Base-by-base conservation (phyloP, 35 echinoderm and acorn worm genomes). In the Eucidaris tribuloides region DNA sequence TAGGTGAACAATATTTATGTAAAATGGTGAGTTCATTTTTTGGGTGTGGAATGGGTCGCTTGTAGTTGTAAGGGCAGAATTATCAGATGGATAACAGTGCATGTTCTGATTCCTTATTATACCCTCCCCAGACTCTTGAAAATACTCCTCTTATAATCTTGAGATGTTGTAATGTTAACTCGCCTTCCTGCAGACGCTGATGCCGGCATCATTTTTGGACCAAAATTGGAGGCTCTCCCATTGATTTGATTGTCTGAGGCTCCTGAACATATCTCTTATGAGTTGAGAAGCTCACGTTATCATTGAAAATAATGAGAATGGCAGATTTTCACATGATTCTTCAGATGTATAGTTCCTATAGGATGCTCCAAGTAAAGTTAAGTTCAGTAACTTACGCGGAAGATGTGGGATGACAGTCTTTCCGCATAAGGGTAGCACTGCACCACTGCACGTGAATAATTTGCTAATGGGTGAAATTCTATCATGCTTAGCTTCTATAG, bases 241-340 rank as follows among this genome's bases (percentile, higher is more conserved):
- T 74, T 74, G 68, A 74, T 74, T 19, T 74, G 68, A 22, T n/a
- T 74, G 68, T 36, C 68, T 38, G 35, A 74, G 25, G 37, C 35
- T 74, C 30, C 44, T 40, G 9, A 74, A 33, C 13, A 42, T 74
- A 14, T 74, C 68, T 36, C 44, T 74, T 33, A 74, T 33, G n/a
- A n/a, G n/a, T n/a, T 44, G 38, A 40, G 68, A 40, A 42, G 1
- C 35, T 74, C 7, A 74, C 34, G 17, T 74, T 74, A 40, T 74
- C 44, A n/a, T 42, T 40, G 1, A 40, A 74, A 20, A 74, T 33
- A 32, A n/a, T n/a, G n/a, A 42, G 38, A 9, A 40, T 7, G 3
- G 68, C 68, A 41, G 68, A 74, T 9, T 40, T 40, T n/a, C n/a
- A n/a, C 17, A 74, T 20, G 0, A 74, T 11, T 7, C 44, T 40